Evolutionary conservation across 1,140 invertebrate species (phyloP), one percentile per base, ranked within the genome.

Genomic region (Lucilia cuprina): DNA sequence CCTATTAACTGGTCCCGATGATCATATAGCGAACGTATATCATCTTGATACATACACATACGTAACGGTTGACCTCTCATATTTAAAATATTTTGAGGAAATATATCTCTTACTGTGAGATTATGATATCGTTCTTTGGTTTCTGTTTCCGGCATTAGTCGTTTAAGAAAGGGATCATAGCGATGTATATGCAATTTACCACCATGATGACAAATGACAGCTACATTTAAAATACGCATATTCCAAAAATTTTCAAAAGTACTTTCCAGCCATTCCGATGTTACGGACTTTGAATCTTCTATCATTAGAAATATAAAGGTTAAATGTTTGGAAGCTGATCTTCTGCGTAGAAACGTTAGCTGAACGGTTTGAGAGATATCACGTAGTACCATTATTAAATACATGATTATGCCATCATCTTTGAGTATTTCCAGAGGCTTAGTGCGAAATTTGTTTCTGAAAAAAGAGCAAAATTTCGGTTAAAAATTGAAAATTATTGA

Each of bases 191-290:
- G 65, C n/a, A 90, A 70, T 2, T 85, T 83, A 2, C 84, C 70
- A 5, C 84, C 60, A 0, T 85, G 83, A 86, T 87, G 87, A 75
- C 85, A 90, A 2, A 89, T 83, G 14, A 90, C 89, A 5, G 88
- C 89, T 12, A 90, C 87, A 50, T 90, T 90, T 0, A 90, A 77
- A 14, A 89, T 34, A 89, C 89, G 90, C 34, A 89, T 86, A 49
- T 85, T 84, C 89, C 89, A 90, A 84, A 90, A 90, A 12, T 87
- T 88, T 7, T 85, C 70, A 9, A 90, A 90, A n/a, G 87, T 88
- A n/a, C 85, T 84, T 4, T 86, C 84, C 85, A 90, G 85, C 89
- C 89, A 90, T 34, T 82, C 74, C 3, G 86, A 12, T 0, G 87
- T 86, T 3, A 90, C 83, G 2, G 84, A 83, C 0, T 82, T 30